A percentile compares a stretch with the other conserved stretches of the same genome.
phyloP scores from a whole-genome alignment of 2,113 vertebrate species.

The Cebus imitator region DNA sequence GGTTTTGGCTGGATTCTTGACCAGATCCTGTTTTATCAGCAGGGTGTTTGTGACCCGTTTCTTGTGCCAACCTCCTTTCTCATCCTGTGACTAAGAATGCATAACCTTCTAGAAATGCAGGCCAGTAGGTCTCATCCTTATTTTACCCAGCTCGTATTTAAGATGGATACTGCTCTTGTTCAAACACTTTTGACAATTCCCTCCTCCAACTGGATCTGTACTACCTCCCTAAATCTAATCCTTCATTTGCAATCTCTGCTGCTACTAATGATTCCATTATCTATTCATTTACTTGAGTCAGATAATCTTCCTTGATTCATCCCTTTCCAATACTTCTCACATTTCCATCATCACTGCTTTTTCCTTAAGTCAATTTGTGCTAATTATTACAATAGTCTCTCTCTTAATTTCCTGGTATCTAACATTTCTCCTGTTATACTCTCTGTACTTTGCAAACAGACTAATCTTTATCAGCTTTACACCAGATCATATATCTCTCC shows the following conservation, averaged over 20 bases:
- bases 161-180: too few relatives aligned
- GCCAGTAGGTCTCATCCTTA: too few relatives aligned
- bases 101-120: too few relatives aligned
- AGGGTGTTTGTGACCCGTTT: too few relatives aligned
- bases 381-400: background rate
- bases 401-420: background rate
- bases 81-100: too few relatives aligned
- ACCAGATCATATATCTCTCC: background rate
- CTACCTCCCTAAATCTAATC: background rate
- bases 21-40: too few relatives aligned
- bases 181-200: background rate
- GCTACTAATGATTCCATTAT: background rate
- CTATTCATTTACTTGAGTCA: background rate
- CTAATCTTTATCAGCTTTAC: background rate
- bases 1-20: too few relatives aligned
- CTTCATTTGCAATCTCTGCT: background rate
- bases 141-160: too few relatives aligned
- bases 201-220: background rate
- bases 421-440: background rate
- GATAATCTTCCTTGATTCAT: background rate
- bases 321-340: background rate
- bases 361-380: background rate
- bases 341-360: background rate
- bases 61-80: too few relatives aligned
- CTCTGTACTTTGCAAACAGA: background rate